These are phyloP conservation scores for Eudemis profundana DNA, from an alignment of 2,888 invertebrate genomes.

Conservation along the genomic window DNA sequence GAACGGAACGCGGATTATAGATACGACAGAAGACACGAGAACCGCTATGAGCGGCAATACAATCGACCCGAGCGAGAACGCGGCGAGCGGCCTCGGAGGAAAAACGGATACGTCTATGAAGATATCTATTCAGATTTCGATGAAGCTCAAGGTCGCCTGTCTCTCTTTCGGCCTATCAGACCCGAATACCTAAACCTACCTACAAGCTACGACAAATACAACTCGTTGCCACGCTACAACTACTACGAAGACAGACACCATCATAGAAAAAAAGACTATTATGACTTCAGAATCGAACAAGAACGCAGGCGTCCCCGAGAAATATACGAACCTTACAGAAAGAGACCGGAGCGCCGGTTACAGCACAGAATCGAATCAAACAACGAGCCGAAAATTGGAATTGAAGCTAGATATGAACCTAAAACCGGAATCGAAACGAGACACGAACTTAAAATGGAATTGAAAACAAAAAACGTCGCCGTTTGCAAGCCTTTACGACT, in stretches of 20 bases:
- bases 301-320: constrained; percentile 62
- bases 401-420: constrained; percentile 1
- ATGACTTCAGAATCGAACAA: constrained; percentile 77
- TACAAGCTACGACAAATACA: constrained; percentile 75
- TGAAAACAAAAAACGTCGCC: constrained; percentile 68
- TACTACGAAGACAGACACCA: constrained; percentile 67
- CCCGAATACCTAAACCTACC: constrained; percentile 80
- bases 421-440: constrained; percentile 13
- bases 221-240: constrained; percentile 75
- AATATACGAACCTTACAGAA: constrained; percentile 65
- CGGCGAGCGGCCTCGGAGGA: constrained; percentile 69
- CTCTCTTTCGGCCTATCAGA: constrained; percentile 79
- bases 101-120: constrained; percentile 80
- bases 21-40: constrained; percentile 37
- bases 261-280: constrained; percentile 74
- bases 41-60: constrained; percentile 29
- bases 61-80: constrained; percentile 50
- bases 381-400: constrained; percentile 11
- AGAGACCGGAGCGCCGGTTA: constrained; percentile 48
- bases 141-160: constrained; percentile 78
- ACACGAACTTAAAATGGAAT: constrained; percentile 20
- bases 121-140: constrained; percentile 82
- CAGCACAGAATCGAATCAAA: constrained; percentile 32
- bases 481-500: constrained; percentile 77
- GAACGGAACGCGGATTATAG: constrained; percentile 50